Base-by-base conservation (phyloP, 2,797 vertebrate species). In the Onychomys arenicola region DNA sequence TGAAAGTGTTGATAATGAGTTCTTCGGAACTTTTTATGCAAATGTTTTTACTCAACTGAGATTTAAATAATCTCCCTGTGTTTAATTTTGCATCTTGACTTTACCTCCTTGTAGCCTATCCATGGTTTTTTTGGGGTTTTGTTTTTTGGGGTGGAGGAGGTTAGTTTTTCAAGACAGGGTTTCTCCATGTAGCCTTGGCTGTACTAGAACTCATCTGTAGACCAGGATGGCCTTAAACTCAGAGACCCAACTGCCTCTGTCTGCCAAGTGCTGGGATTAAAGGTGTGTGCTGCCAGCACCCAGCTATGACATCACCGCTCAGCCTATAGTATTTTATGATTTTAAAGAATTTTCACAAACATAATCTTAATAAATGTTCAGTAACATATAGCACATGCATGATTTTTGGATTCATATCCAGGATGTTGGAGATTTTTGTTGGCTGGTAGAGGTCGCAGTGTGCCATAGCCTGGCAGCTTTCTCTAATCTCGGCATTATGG, bases 391-490 rank as follows among this genome's bases (percentile, higher is more conserved):
- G 0, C 90, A 78, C 78, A 46, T 82, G 43, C 27, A 55, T 95
- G 78, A 43, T 61, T 93, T 96, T 93, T 89, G 14, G 78, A 96
- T 92, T 94, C 67, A 96, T 25, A 84, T 90, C 40, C 37, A 94
- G 10, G 21, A 40, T 73, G 71, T 73, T 40, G 37, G 71, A 73
- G 37, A 40, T 73, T 73, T 73, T 73, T 25, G 9, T 73, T 73
- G 71, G 37, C 71, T 73, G 71, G 71, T 73, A 40, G 71, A 73
- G n/a, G n/a, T 73, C 9, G 4, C 37, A 40, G 71, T 40, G 4
- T 73, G 71, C 71, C 17, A 25, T 73, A 40, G 37, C 37, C 37
- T 73, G 71, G 21, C 37, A 73, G 21, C 37, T 40, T 73, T 73
- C 65, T 67, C 37, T 73, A 40, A 73, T 37, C 71, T 73, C 71